Conservation (phyloP, 2,113 vertebrate species). For the Ahaetulla prasina region DNA sequence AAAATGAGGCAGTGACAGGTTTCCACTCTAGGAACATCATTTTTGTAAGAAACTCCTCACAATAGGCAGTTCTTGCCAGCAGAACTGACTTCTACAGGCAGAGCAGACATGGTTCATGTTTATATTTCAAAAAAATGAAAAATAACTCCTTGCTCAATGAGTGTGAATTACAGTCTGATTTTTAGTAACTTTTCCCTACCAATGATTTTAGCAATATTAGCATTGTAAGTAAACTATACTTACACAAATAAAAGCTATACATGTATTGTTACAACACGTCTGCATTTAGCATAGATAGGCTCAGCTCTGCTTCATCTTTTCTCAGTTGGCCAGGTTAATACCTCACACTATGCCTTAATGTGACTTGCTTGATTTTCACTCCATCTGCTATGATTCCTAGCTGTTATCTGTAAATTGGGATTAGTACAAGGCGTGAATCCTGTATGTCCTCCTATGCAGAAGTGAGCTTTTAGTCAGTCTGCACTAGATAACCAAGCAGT, state of each 20-base stretch:
- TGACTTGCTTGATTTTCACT: background rate
- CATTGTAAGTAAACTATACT: background rate
- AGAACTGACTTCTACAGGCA: constrained; percentile 44
- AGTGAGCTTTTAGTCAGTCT: background rate
- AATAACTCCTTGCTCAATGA: background rate
- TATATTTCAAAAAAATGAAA: constrained; percentile 36
- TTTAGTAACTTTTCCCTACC: background rate
- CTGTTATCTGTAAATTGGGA: background rate
- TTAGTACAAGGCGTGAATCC: background rate
- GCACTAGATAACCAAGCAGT: background rate
- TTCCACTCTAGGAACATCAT: constrained; percentile 72
- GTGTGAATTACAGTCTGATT: background rate
- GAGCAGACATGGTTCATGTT: background rate
- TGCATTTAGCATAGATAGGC: background rate
- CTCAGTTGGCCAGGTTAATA: background rate
- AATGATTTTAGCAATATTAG: background rate
- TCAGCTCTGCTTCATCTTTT: background rate
- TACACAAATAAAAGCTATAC: background rate
- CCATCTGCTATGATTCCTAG: background rate
- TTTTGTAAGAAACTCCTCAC: constrained; percentile 69
- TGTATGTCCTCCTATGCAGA: background rate
- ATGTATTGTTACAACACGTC: background rate
- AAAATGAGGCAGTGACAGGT: constrained; percentile 75
- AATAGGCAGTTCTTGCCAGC: constrained; percentile 66
- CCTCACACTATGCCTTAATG: background rate